Conservation (phyloP, 2,113 vertebrate species). For the Malurus alboscapulatus region DNA sequence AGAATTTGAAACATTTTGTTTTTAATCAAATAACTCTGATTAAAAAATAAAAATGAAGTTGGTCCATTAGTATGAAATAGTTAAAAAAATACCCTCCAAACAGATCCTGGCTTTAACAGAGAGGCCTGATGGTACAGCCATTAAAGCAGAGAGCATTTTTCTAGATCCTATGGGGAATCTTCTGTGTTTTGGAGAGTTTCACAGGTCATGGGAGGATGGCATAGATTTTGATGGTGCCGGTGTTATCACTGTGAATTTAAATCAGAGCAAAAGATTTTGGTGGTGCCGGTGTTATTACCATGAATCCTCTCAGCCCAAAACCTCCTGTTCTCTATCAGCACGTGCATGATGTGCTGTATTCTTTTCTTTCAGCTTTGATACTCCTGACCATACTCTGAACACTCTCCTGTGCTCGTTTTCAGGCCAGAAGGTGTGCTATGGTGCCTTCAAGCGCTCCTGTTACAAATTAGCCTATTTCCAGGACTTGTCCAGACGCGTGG, state of each 20-base stretch:
- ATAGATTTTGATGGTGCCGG: background rate
- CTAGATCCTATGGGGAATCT: background rate
- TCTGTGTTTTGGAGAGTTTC: background rate
- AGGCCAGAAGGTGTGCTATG: conserved; percentile 91
- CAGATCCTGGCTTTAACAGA: background rate
- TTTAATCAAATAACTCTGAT: background rate
- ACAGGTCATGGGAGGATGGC: background rate
- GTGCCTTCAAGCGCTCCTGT: conserved; percentile 78
- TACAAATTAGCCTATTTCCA: conserved; percentile 97
- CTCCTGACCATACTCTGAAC: background rate
- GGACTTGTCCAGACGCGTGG: conserved; percentile 88
- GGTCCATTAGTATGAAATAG: background rate
- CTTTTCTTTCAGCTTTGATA: background rate
- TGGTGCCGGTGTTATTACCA: background rate
- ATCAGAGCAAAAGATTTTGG: background rate
- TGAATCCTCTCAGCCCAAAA: background rate
- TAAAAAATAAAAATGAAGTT: background rate
- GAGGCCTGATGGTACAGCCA: background rate
- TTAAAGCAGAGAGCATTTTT: background rate
- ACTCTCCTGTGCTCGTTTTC: background rate
- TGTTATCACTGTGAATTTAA: background rate
- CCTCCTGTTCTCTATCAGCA: background rate
- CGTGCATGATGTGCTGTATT: background rate
- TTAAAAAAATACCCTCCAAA: background rate
- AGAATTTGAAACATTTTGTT: background rate